Percentiles rank a stretch among this genome's conserved stretches.
phyloP scores from a whole-genome alignment of 2,888 invertebrate species.

The Heterodera filipjevi region DNA sequence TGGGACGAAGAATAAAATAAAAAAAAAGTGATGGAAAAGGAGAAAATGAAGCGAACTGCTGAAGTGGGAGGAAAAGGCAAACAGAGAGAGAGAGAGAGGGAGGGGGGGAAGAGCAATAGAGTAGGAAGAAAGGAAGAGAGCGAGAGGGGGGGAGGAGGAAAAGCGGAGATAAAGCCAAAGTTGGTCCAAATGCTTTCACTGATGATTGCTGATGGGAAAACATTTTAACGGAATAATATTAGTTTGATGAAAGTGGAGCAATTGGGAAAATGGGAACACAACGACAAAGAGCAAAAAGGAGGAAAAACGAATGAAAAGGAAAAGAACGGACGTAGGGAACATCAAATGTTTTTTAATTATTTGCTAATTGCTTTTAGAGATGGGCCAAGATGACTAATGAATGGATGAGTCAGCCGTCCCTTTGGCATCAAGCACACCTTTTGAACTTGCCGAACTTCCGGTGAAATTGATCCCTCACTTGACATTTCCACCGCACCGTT shows the following conservation, averaged over 20 bases:
- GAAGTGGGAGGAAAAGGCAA: neutral
- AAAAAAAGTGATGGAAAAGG: slow-evolving; percentile 13
- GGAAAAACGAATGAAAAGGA: neutral
- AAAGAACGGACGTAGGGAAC: neutral
- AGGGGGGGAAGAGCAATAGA: neutral
- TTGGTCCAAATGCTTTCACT: neutral
- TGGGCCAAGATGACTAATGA: neutral
- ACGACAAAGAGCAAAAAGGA: neutral
- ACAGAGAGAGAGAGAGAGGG: neutral
- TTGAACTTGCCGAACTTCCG: slow-evolving; percentile 4
- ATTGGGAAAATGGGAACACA: neutral
- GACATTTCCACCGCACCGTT: neutral
- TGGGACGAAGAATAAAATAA: neutral
- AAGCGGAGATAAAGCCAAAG: neutral
- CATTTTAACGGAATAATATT: neutral
- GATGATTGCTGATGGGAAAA: neutral
- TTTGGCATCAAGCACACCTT: neutral
- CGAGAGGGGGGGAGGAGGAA: neutral
- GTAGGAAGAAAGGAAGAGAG: neutral
- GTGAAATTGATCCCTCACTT: neutral
- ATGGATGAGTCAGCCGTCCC: neutral
- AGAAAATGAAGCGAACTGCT: slow-evolving; percentile 8
- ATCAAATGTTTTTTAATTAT: neutral
- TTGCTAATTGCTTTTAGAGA: neutral
- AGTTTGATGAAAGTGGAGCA: slow-evolving; percentile 1